Evolutionary conservation across 2,888 invertebrate species (phyloP).

Genomic region (Spicauda simplicius): DNA sequence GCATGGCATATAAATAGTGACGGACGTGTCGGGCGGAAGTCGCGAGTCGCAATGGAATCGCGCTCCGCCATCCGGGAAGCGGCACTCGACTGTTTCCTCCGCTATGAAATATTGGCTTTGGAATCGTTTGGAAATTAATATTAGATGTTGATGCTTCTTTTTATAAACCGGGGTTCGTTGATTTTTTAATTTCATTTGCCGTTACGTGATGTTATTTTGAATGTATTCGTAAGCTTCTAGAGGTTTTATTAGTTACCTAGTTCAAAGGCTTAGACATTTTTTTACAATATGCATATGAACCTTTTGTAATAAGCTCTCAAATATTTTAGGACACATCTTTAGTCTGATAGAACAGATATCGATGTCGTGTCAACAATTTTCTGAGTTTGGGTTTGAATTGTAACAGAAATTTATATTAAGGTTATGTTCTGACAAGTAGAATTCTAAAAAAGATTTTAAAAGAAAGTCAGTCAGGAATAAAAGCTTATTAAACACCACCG

Average conservation of each 20-base stretch:
- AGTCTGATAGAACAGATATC: too few species aligned
- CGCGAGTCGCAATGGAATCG: conserved; percentile 45
- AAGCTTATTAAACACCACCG: too few species aligned
- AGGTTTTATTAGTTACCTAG: background rate
- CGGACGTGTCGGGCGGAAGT: conserved; percentile 44
- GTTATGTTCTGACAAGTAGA: too few species aligned
- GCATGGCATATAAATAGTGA: conserved; percentile 44
- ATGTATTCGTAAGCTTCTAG: background rate
- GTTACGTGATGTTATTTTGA: background rate
- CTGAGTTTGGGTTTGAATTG: too few species aligned
- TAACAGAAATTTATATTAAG: too few species aligned
- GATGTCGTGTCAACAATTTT: too few species aligned
- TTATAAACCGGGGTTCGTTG: conserved; percentile 6
- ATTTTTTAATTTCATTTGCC: background rate
- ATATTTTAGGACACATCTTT: too few species aligned
- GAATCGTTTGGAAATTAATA: conserved; percentile 24
- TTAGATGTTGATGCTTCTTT: conserved; percentile 18
- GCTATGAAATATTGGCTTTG: conserved; percentile 33
- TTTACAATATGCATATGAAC: too few species aligned
- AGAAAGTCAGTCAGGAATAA: too few species aligned
- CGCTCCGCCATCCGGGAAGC: conserved; percentile 67
- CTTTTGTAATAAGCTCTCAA: too few species aligned
- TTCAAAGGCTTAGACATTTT: too few species aligned
- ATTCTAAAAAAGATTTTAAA: too few species aligned
- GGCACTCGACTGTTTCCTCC: conserved; percentile 30